Conservation (phyloP, 2,113 vertebrate species). For the Narcine bancroftii region DNA sequence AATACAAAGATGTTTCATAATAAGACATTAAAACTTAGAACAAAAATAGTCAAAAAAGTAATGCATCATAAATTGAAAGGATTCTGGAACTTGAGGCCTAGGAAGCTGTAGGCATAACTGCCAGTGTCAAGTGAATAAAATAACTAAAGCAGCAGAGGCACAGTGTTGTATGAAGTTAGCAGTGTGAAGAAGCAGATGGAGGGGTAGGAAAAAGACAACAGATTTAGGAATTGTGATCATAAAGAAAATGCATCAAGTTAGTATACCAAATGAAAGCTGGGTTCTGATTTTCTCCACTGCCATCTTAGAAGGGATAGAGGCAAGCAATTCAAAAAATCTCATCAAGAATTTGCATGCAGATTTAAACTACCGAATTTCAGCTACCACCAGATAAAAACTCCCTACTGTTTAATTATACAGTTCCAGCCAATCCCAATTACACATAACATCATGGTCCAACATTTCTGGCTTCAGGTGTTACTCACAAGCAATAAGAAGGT, state of each 20-base stretch:
- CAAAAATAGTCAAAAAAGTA: too few species aligned
- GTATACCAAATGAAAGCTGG: not conserved
- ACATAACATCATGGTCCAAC: not conserved
- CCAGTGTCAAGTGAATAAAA: not conserved
- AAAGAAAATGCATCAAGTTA: too few species aligned
- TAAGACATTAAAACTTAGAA: not conserved
- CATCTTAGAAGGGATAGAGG: not conserved
- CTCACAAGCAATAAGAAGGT: slow-evolving; percentile 63
- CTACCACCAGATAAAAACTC: not conserved
- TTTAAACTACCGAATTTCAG: not conserved
- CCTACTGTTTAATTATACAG: not conserved
- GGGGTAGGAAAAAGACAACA: not conserved
- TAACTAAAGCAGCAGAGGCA: not conserved
- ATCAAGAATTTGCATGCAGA: not conserved
- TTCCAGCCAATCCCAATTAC: not conserved
- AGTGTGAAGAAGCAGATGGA: not conserved
- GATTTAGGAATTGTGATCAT: not conserved
- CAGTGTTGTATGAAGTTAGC: not conserved
- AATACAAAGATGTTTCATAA: not conserved
- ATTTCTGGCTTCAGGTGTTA: not conserved
- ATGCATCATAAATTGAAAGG: not conserved
- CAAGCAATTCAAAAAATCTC: not conserved
- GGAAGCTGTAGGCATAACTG: not conserved
- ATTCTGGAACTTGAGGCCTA: not conserved
- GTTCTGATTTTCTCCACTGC: not conserved